Percentiles rank a stretch among this genome's conserved stretches.
Evolutionary conservation across 2,113 vertebrate genomes (phyloP).

Genomic region (Gobio gobio): DNA sequence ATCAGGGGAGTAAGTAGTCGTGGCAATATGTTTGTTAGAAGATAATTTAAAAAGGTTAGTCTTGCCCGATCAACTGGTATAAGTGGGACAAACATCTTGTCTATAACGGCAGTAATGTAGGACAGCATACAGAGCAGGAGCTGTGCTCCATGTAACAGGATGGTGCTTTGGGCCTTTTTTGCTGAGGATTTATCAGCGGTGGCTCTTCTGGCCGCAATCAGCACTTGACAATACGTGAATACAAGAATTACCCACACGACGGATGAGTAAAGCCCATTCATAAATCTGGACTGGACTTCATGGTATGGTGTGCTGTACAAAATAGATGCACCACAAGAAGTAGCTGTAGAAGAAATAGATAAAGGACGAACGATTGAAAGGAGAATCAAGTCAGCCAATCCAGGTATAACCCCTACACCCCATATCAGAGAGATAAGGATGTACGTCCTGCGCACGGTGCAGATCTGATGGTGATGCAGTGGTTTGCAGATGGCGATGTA

Average conservation of each 20-base stretch:
- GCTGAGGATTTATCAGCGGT: conserved; percentile 51
- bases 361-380: conserved; percentile 56
- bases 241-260: conserved; percentile 64
- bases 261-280: conserved; percentile 53
- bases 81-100: conserved; percentile 8
- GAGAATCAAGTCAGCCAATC: conserved; percentile 65
- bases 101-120: conserved; percentile 52
- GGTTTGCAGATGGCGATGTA: conserved; percentile 74
- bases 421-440: conserved; percentile 67
- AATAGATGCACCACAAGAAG: background rate
- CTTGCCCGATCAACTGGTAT: conserved; percentile 26
- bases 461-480: conserved; percentile 67
- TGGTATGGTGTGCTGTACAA: conserved; percentile 55
- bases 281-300: background rate
- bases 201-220: conserved; percentile 49
- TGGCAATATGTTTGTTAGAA: conserved; percentile 60
- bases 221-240: conserved; percentile 65
- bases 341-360: conserved; percentile 55
- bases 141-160: conserved; percentile 68
- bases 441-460: conserved; percentile 63
- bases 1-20: conserved; percentile 68
- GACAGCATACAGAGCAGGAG: conserved; percentile 63
- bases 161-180: conserved; percentile 66
- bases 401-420: conserved; percentile 57
- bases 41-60: conserved; percentile 51